Percentiles rank a stretch among this genome's conserved stretches.
Evolutionary conservation across 2,113 vertebrate species (phyloP).

Genomic region (Chauna torquata): DNA sequence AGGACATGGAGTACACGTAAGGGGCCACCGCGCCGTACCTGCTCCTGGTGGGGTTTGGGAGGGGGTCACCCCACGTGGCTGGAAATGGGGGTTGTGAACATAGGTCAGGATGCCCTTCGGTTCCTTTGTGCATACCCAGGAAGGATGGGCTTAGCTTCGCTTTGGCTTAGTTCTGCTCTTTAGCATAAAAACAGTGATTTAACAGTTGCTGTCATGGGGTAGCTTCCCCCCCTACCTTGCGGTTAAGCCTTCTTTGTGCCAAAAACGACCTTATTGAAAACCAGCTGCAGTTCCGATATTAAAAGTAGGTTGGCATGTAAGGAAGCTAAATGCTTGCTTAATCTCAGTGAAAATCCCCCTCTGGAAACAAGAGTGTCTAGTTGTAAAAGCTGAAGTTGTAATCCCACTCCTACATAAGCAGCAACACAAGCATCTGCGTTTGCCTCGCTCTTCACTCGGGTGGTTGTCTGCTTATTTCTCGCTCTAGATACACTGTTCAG

Average conservation of each 20-base stretch:
- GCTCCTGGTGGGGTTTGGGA: not conserved
- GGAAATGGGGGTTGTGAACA: not conserved
- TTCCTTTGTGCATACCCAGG: not conserved
- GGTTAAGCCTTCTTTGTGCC: not conserved
- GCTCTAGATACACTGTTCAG: not conserved
- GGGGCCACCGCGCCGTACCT: rapidly evolving
- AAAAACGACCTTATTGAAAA: not conserved
- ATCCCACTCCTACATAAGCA: not conserved
- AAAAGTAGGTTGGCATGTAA: not conserved
- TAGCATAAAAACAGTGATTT: not conserved
- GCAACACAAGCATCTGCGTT: not conserved
- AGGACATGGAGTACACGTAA: conserved; percentile 91
- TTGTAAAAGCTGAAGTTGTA: not conserved
- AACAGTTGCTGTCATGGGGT: not conserved
- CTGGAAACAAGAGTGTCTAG: not conserved
- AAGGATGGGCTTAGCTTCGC: not conserved
- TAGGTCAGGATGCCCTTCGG: not conserved
- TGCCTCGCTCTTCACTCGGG: rapidly evolving
- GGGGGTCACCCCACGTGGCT: not conserved
- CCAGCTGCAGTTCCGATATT: not conserved
- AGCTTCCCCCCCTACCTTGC: not conserved
- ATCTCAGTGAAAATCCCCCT: not conserved
- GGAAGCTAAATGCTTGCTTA: not conserved
- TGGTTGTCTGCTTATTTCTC: not conserved
- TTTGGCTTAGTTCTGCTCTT: not conserved